Base-by-base conservation (phyloP, 1,140 invertebrate species). In the Coboldia fuscipes region DNA sequence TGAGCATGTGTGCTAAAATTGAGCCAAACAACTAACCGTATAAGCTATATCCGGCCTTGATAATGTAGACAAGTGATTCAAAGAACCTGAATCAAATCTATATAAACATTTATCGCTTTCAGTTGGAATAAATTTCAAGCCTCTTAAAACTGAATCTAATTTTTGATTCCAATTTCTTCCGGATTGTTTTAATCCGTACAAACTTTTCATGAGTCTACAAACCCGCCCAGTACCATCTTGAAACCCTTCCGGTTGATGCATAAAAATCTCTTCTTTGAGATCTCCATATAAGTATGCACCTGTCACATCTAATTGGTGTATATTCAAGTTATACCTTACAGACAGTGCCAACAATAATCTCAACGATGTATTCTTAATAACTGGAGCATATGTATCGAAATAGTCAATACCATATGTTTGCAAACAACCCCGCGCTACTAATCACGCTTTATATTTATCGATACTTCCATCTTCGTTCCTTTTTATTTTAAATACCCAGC, bases 1-100 rank as follows among this genome's bases (percentile, higher is more conserved):
- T 33, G 37, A 13, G 39, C 40, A 31, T 42, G n/a, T 34, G 14
- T 36, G 20, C 23, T 44, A 44, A 18, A 45, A 54, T 34, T 47
- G 43, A 28, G 47, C 50, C 15, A 56, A 34, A 14, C 37, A 35
- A 35, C 41, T 47, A 2, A 57, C 49, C 2, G 49, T 38, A 43
- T 46, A 55, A 5, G 42, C 34, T 6, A 61, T 51, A 39, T 60
- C 57, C 18, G 54, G 54, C 17, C 57, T 39, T 4, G 52, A 52
- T 9, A 35, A 38, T 26, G 46, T 30, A 2, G 48, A 36, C 6
- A 56, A 21, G 42, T 56, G 57, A 22, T 57, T 35, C 9, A 61
- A 34, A 14, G 39, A 41, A 13, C 50, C 53, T n/a, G n/a, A n/a
- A n/a, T n/a, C n/a, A n/a, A n/a, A n/a, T n/a, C n/a, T n/a, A n/a